Evolutionary conservation across 2,888 invertebrate genomes (phyloP).

Genomic region (Cetonia aurata): DNA sequence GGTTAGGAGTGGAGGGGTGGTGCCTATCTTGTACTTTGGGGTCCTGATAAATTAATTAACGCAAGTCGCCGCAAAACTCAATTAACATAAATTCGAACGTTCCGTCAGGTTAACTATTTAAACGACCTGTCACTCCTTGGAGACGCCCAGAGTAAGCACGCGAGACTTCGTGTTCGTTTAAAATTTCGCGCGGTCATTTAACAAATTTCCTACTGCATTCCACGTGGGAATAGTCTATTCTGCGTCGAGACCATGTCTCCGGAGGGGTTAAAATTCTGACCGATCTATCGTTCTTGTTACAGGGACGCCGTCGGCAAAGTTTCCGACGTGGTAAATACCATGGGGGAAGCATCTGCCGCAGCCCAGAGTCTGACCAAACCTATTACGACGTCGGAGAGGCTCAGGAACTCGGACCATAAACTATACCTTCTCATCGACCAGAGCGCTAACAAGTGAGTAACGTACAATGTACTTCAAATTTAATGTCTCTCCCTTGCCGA

Average conservation of each 20-base stretch:
- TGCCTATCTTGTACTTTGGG: neutral
- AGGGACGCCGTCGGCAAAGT: conserved; percentile 74
- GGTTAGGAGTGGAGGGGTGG: too few relatives aligned
- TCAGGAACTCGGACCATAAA: conserved; percentile 72
- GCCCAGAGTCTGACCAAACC: conserved; percentile 81
- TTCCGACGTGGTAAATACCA: conserved; percentile 75
- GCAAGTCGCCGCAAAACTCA: neutral
- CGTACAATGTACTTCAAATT: neutral
- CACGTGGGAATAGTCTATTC: neutral
- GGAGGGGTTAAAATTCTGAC: conserved; percentile 8
- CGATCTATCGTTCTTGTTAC: conserved; percentile 56
- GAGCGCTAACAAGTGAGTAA: conserved; percentile 70
- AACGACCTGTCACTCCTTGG: conserved; percentile 15
- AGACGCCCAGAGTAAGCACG: conserved; percentile 12
- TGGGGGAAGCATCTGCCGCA: conserved; percentile 80
- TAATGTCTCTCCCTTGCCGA: too few relatives aligned
- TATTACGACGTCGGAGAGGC: conserved; percentile 79
- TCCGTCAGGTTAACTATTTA: neutral
- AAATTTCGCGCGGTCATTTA: conserved; percentile 26
- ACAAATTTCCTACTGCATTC: conserved; percentile 9
- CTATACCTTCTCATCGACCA: conserved; percentile 70
- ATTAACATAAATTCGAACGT: conserved; percentile 5
- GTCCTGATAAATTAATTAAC: conserved; percentile 11
- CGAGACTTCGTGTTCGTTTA: conserved; percentile 30
- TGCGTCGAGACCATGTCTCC: neutral